These are phyloP conservation scores for Diplazon laetatorius DNA, from an alignment of 2,888 invertebrate species.

Conservation along the genomic window DNA sequence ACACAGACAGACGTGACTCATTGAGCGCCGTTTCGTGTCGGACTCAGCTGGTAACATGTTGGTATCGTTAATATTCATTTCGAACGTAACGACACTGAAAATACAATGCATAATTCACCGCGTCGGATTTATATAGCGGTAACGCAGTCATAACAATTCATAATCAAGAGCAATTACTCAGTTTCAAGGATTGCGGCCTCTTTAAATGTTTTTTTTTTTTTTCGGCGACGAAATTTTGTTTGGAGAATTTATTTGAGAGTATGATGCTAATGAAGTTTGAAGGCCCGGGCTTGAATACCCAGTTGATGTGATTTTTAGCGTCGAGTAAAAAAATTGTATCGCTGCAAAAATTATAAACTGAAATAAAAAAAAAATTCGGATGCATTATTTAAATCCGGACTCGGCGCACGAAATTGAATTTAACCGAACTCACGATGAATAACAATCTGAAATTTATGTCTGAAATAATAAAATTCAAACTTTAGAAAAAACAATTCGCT, in stretches of 20 bases:
- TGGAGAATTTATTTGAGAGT: not conserved
- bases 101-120: constrained; percentile 15
- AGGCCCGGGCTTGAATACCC: not conserved
- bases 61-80: not conserved
- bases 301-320: not conserved
- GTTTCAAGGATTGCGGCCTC: not conserved
- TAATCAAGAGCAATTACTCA: not conserved
- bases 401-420: too few species aligned
- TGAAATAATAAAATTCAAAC: too few species aligned
- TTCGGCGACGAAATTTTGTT: too few species aligned
- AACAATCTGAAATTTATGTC: too few species aligned
- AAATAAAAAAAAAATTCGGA: too few species aligned
- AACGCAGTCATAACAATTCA: not conserved
- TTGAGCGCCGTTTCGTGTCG: constrained; percentile 12
- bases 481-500: too few species aligned
- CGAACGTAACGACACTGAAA: constrained; percentile 41
- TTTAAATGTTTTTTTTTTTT: too few species aligned
- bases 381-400: too few species aligned
- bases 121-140: not conserved
- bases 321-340: too few species aligned
- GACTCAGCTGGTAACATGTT: not conserved
- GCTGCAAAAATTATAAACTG: too few species aligned
- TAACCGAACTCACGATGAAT: too few species aligned
- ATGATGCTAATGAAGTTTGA: not conserved
- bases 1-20: constrained; percentile 56